Conservation (phyloP, 2,888 invertebrate species). For the Nomada goodeniana region DNA sequence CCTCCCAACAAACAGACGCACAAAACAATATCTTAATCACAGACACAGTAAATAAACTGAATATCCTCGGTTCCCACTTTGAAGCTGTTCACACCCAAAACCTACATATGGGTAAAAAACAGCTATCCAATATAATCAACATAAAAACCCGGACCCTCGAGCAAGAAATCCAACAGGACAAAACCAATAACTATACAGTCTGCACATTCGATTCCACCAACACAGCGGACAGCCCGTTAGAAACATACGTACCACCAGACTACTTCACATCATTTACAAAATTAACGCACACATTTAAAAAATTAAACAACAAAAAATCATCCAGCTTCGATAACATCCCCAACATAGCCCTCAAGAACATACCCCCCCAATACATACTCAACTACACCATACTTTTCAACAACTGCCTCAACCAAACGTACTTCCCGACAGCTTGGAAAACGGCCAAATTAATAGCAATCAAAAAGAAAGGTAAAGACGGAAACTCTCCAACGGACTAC, state of each 20-base stretch:
- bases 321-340: slow-evolving; percentile 13
- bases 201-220: neutral
- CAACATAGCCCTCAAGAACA: slow-evolving; percentile 3
- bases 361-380: neutral
- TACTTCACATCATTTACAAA: neutral
- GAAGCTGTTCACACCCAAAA: slow-evolving; percentile 18
- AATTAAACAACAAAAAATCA: slow-evolving; percentile 32
- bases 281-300: neutral
- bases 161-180: neutral
- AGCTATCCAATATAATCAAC: neutral
- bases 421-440: slow-evolving; percentile 22
- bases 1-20: neutral
- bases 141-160: no score
- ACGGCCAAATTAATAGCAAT: slow-evolving; percentile 8
- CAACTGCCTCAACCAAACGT: slow-evolving; percentile 16
- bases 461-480: slow-evolving; percentile 4
- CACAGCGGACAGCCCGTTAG: neutral
- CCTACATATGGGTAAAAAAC: neutral
- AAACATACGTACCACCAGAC: neutral
- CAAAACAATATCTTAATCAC: neutral
- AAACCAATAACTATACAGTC: neutral
- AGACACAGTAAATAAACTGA: neutral
- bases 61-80: slow-evolving; percentile 22
- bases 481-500: slow-evolving; percentile 8
- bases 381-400: slow-evolving; percentile 9